Percentiles rank a stretch among this genome's conserved stretches.
Evolutionary conservation across 2,888 invertebrate genomes (phyloP).

Genomic region (Melanostoma scalare): DNA sequence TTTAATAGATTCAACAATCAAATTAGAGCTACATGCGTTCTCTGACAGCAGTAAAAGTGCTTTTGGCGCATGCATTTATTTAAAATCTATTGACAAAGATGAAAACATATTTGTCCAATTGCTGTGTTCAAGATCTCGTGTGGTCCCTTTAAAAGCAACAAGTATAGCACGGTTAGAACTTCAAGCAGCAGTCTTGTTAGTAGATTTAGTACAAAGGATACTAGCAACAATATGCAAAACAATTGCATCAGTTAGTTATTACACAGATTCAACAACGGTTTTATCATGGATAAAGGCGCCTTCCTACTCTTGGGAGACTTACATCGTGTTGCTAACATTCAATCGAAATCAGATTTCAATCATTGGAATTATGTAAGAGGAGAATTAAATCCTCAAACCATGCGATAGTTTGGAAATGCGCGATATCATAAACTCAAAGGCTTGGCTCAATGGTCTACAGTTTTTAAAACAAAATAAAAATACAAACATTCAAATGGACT

Average conservation of each 20-base stretch:
- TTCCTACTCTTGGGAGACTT: constrained; percentile 16
- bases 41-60: constrained; percentile 8
- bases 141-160: too few species aligned
- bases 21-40: background rate
- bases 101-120: too few species aligned
- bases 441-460: constrained; percentile 38
- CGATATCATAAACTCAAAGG: too few species aligned
- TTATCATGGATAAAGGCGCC: constrained; percentile 11
- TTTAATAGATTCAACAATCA: background rate
- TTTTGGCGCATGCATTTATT: too few species aligned
- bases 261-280: constrained; percentile 19
- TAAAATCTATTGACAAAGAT: too few species aligned
- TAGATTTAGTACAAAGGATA: constrained; percentile 7
- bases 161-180: too few species aligned
- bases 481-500: background rate
- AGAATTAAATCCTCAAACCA: too few species aligned
- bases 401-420: too few species aligned
- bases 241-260: background rate
- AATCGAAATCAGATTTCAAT: constrained; percentile 4
- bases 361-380: too few species aligned
- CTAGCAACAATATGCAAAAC: background rate
- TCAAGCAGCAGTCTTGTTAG: too few species aligned
- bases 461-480: constrained; percentile 26
- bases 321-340: constrained; percentile 11
- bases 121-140: constrained; percentile 1